phyloP scores from a whole-genome alignment of 1,140 invertebrate genomes.

The Drosophila ananassae region DNA sequence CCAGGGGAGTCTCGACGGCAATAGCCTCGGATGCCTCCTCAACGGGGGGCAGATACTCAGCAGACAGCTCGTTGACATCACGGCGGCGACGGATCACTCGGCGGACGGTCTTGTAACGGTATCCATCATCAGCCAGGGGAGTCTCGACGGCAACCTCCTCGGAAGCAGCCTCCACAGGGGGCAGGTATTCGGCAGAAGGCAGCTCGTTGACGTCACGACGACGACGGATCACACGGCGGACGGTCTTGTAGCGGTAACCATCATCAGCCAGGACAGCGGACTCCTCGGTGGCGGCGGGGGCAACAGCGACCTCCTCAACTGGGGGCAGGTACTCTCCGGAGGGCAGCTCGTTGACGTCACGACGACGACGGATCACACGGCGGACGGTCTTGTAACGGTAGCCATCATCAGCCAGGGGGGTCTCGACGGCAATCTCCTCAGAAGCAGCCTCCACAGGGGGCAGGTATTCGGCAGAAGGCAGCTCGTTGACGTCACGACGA shows the following conservation, averaged over 20 bases:
- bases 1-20: conserved; percentile 35
- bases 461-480: conserved; percentile 55
- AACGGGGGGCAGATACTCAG: conserved; percentile 58
- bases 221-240: conserved; percentile 61
- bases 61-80: conserved; percentile 57
- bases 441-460: conserved; percentile 43
- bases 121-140: conserved; percentile 60
- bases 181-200: conserved; percentile 47
- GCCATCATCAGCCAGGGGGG: conserved; percentile 48
- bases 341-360: conserved; percentile 55
- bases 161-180: conserved; percentile 50
- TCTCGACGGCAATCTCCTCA: conserved; percentile 32
- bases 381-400: conserved; percentile 64
- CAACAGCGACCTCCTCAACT: conserved; percentile 15
- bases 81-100: conserved; percentile 63
- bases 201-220: conserved; percentile 69
- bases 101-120: conserved; percentile 67
- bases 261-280: conserved; percentile 47
- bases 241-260: conserved; percentile 74
- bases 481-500: conserved; percentile 64
- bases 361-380: conserved; percentile 56
- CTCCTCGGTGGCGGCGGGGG: conserved; percentile 23
- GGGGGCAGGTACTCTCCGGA: conserved; percentile 49
- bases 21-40: conserved; percentile 19
- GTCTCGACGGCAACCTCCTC: conserved; percentile 37